phyloP scores from a whole-genome alignment of 2,797 vertebrate species.

The Myotis pilosus region DNA sequence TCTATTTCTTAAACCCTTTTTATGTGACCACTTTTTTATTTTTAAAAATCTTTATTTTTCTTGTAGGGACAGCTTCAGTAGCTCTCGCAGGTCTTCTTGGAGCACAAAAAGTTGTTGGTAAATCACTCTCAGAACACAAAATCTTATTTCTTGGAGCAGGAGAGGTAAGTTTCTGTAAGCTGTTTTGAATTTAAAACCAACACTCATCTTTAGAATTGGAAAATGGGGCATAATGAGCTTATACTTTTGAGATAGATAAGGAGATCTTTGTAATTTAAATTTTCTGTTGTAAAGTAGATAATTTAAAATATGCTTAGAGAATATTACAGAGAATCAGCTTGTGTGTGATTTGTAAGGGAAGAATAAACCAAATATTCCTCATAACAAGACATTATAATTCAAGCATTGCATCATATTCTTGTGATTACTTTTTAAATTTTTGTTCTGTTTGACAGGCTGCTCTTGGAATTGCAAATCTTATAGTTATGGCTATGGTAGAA shows the following conservation, averaged over 20 bases:
- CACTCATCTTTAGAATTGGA: neutral
- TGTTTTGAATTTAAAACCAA: slow-evolving; percentile 28
- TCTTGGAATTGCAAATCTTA: slow-evolving; percentile 96
- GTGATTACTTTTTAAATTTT: slow-evolving; percentile 24
- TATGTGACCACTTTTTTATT: neutral
- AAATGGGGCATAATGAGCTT: neutral
- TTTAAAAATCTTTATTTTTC: neutral
- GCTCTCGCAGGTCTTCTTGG: slow-evolving; percentile 94
- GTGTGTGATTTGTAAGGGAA: neutral
- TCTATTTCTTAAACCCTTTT: neutral
- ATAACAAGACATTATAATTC: neutral
- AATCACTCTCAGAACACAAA: slow-evolving; percentile 91
- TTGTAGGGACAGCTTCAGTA: slow-evolving; percentile 93
- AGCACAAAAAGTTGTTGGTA: slow-evolving; percentile 89
- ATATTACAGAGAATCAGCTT: neutral
- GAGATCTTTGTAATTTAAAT: neutral
- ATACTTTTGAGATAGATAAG: neutral
- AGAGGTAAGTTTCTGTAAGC: slow-evolving; percentile 87
- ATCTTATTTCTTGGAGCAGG: slow-evolving; percentile 97
- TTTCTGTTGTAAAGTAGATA: neutral
- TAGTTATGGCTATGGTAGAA: slow-evolving; percentile 96
- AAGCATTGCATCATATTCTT: neutral
- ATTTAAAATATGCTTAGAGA: slow-evolving; percentile 27
- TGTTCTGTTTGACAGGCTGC: slow-evolving; percentile 87
- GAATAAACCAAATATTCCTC: neutral